phyloP scores from a whole-genome alignment of 2,888 invertebrate species.

The Balanococcus diminutus region DNA sequence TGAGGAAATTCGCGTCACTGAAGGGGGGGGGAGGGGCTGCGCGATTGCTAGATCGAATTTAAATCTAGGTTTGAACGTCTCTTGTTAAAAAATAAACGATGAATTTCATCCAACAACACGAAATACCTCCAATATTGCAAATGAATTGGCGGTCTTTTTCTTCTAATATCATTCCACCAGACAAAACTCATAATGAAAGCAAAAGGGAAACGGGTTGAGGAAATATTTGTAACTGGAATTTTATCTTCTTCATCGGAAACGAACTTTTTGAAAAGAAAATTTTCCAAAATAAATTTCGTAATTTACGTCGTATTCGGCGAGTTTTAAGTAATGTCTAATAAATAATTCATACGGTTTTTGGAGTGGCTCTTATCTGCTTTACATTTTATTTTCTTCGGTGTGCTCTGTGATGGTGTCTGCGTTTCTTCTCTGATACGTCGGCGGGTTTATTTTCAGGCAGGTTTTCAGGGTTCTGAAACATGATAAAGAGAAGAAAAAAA shows the following conservation, averaged over 20 bases:
- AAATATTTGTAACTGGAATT: slow-evolving; percentile 50
- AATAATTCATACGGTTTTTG: slow-evolving; percentile 54
- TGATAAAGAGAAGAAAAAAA: slow-evolving; percentile 40
- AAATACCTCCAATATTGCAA: slow-evolving; percentile 56
- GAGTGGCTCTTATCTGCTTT: slow-evolving; percentile 48
- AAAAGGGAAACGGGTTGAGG: slow-evolving; percentile 43
- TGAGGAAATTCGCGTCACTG: background rate
- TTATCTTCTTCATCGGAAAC: slow-evolving; percentile 47
- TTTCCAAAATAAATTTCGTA: slow-evolving; percentile 39
- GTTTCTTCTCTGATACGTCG: too few relatives aligned
- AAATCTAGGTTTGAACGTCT: background rate
- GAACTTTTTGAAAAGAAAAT: slow-evolving; percentile 45
- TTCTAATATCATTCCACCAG: slow-evolving; percentile 57
- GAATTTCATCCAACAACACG: slow-evolving; percentile 41
- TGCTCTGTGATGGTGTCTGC: too few relatives aligned
- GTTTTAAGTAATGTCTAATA: slow-evolving; percentile 53
- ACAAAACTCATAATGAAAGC: slow-evolving; percentile 57
- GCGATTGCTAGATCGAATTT: too few relatives aligned
- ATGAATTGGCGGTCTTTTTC: slow-evolving; percentile 56
- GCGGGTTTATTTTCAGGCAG: slow-evolving; percentile 40
- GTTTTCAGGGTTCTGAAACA: slow-evolving; percentile 46
- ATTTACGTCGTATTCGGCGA: slow-evolving; percentile 49
- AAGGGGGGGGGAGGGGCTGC: background rate
- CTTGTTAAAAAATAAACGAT: background rate
- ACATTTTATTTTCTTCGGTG: slow-evolving; percentile 48